phyloP scores from a whole-genome alignment of 2,113 vertebrate species.

The Cynocephalus volans region DNA sequence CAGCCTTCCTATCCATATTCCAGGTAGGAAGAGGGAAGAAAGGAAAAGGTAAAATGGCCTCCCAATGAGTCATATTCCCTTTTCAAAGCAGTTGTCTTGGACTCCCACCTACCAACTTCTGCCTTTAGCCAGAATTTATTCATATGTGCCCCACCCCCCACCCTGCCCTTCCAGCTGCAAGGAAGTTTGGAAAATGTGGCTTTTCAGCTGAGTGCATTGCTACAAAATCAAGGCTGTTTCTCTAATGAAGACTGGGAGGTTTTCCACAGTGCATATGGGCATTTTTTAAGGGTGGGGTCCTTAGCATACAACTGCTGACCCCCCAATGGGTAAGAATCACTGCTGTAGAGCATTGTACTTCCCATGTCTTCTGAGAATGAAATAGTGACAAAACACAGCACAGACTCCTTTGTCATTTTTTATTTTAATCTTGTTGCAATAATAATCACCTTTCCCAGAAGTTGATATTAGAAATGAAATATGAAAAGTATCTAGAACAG shows the following conservation, averaged over 20 bases:
- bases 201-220: background rate
- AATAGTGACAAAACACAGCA: background rate
- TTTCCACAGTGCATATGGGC: background rate
- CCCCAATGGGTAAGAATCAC: background rate
- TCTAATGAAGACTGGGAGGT: background rate
- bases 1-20: background rate
- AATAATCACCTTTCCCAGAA: background rate
- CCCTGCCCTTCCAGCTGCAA: background rate
- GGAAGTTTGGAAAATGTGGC: background rate
- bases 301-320: background rate
- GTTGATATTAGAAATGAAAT: background rate
- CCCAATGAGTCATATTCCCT: background rate
- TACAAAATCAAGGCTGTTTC: background rate
- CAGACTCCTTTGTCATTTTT: background rate
- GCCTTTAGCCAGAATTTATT: background rate
- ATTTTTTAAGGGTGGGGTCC: background rate
- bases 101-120: background rate
- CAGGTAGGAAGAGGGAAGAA: background rate
- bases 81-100: background rate
- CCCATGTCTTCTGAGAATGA: background rate
- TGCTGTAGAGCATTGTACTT: background rate
- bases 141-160: background rate
- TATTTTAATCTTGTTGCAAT: conserved; percentile 1
- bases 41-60: background rate
- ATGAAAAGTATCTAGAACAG: background rate